Evolutionary conservation across 1,140 invertebrate species (phyloP).

Genomic region (Eurytemora carolleeae): DNA sequence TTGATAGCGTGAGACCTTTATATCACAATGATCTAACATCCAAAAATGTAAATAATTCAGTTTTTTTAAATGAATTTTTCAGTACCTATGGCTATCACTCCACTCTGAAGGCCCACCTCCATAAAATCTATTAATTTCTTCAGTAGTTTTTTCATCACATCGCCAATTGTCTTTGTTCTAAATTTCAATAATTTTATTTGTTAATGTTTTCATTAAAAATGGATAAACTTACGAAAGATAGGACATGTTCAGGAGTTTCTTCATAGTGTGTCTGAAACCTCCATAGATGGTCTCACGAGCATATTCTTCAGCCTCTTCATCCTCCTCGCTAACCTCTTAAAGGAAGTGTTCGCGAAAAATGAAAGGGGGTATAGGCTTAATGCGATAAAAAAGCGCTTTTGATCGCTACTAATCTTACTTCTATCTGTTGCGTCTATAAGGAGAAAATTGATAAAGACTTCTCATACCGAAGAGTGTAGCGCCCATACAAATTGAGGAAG

Average conservation of each 20-base stretch:
- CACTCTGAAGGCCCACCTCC: not conserved
- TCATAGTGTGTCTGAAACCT: not conserved
- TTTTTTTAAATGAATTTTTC: too few species aligned
- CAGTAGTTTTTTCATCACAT: not conserved
- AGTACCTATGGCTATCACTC: not conserved
- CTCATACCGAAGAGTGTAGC: not conserved
- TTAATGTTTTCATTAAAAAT: not conserved
- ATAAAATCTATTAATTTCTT: not conserved
- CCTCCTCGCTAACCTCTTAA: not conserved
- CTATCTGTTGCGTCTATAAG: too few species aligned
- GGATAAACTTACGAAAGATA: not conserved
- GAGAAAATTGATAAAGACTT: not conserved
- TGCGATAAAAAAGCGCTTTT: not conserved
- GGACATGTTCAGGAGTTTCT: not conserved
- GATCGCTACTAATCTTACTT: too few species aligned
- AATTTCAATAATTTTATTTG: not conserved
- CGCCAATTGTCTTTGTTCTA: not conserved
- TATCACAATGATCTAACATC: too few species aligned
- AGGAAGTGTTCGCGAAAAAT: not conserved
- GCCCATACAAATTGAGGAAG: not conserved
- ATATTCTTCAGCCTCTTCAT: not conserved
- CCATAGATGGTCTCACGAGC: not conserved
- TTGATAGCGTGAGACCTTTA: too few species aligned
- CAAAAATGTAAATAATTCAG: too few species aligned
- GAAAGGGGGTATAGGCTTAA: not conserved